Conservation (phyloP, 2,888 invertebrate genomes). For the Cantharis lateralis region DNA sequence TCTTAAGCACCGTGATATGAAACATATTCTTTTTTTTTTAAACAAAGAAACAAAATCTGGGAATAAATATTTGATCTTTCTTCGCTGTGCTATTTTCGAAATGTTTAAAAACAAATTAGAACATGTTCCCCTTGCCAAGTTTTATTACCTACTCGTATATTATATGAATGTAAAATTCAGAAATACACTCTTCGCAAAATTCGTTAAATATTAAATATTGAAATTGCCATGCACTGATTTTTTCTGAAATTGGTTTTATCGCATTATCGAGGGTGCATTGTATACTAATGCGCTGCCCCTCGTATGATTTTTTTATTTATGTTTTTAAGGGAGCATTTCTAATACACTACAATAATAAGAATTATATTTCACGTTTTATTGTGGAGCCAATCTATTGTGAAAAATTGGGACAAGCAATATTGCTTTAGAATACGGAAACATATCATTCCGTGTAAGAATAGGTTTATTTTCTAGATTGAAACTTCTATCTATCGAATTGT, state of each 20-base stretch:
- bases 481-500: not conserved
- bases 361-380: not conserved
- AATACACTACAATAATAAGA: not conserved
- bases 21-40: not conserved
- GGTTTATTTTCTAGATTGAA: not conserved
- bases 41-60: constrained; percentile 2
- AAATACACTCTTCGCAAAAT: not conserved
- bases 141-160: constrained; percentile 1
- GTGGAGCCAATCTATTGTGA: not conserved
- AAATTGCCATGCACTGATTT: not conserved
- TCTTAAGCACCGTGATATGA: not conserved
- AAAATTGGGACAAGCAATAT: not conserved
- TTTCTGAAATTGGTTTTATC: not conserved
- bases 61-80: constrained; percentile 4
- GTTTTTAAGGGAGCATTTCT: not conserved
- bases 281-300: not conserved
- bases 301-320: not conserved
- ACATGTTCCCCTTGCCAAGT: constrained; percentile 2
- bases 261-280: not conserved
- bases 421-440: not conserved
- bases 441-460: not conserved
- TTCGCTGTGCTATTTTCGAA: not conserved
- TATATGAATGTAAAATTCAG: not conserved
- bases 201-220: too few species aligned
- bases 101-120: constrained; percentile 5